Conservation (phyloP, 2,797 vertebrate species). For the Neoniphon sammara region DNA sequence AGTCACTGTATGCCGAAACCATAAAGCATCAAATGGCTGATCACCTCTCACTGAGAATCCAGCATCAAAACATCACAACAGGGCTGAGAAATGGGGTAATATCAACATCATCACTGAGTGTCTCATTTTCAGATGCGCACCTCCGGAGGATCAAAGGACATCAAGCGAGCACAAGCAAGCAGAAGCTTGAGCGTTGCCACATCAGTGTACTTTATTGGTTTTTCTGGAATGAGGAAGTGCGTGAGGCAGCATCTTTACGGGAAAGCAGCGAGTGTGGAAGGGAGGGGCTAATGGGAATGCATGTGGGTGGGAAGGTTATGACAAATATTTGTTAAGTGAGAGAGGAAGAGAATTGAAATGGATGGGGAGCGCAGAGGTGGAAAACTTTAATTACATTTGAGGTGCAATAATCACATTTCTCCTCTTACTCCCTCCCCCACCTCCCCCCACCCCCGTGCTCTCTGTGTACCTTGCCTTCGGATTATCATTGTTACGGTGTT, state of each 20-base stretch:
- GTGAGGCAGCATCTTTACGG: conserved; percentile 81
- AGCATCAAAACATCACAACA: not conserved
- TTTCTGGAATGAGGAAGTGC: conserved; percentile 85
- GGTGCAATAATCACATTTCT: conserved; percentile 51
- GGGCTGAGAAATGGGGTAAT: not conserved
- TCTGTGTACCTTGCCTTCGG: conserved; percentile 17
- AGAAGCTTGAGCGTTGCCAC: conserved; percentile 76
- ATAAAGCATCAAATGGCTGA: conserved; percentile 11
- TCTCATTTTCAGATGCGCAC: conserved; percentile 19
- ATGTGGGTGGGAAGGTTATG: conserved; percentile 67
- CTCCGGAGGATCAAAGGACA: conserved; percentile 22
- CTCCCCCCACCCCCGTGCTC: not conserved
- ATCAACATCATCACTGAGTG: not conserved
- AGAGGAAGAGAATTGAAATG: conserved; percentile 50
- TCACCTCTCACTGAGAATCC: not conserved
- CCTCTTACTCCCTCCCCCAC: conserved; percentile 21
- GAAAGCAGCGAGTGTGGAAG: conserved; percentile 69
- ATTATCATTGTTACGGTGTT: conserved; percentile 34
- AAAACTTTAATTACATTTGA: conserved; percentile 59
- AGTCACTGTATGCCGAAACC: not conserved
- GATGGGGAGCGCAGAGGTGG: conserved; percentile 63
- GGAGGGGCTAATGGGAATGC: conserved; percentile 80
- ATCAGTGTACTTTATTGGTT: conserved; percentile 75
- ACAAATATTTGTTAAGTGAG: conserved; percentile 77
- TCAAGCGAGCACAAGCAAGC: conserved; percentile 60